Base-by-base conservation (phyloP, 2,888 invertebrate species). In the Perizoma affinitatum region DNA sequence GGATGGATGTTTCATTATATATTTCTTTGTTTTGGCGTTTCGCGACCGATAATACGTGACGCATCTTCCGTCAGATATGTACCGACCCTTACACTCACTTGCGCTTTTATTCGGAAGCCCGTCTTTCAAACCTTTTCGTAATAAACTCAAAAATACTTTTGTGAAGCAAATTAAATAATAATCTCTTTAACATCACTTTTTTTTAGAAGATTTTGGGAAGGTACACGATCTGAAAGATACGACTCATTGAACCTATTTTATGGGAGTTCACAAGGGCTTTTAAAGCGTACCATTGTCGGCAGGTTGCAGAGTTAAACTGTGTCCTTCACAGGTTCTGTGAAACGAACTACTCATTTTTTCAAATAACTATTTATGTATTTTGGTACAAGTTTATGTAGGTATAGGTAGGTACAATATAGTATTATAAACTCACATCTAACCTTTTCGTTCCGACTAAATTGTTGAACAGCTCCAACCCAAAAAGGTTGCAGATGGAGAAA, bases 101-200 rank as follows among this genome's bases (percentile, higher is more conserved):
- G 61, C 52, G 47, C 55, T 59, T 61, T 55, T 53, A 58, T 53
- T 56, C 44, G 40, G 56, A 48, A 58, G 57, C 44, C 51, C 34
- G 59, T 51, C 46, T 63, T 61, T 58, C 55, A 54, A 58, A 33
- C 33, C 43, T 33, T 53, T 48, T 42, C 47, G 50, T 61, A 54
- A 63, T 63, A 56, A 63, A 62, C 54, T 56, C 55, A 34, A 48
- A 52, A 56, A 43, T 56, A 47, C 40, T 33, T 57, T 60, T 51
- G 53, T 53, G 44, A 54, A 41, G 42, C 49, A 56, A 61, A 65
- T 58, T 55, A 50, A 58, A 59, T 58, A 42, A 65, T 56, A 58
- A 53, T 54, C 53, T 53, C 41, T 58, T 57, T 46, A 61, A 53
- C 42, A 5, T 36, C 48, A 40, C 52, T 57, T 43, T 42, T n/a